Evolutionary conservation across 2,113 vertebrate genomes (phyloP).

Genomic region (Craseonycteris thonglongyai): DNA sequence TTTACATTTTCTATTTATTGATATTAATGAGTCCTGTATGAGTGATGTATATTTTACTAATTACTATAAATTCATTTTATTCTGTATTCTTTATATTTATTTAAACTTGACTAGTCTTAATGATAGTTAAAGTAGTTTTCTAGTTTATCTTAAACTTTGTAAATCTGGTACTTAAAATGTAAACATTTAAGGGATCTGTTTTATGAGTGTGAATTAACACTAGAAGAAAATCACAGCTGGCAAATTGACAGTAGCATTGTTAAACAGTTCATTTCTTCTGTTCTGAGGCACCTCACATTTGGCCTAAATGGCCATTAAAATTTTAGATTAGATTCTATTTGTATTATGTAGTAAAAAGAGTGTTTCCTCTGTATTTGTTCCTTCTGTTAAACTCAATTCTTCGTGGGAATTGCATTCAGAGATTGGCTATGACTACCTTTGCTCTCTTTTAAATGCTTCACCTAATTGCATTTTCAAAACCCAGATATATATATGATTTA

Average conservation of each 20-base stretch:
- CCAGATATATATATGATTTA: constrained; percentile 3
- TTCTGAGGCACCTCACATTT: constrained; percentile 69
- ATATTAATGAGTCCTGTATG: not conserved
- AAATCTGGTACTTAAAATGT: constrained; percentile 60
- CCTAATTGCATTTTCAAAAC: constrained; percentile 33
- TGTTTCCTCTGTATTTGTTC: constrained; percentile 49
- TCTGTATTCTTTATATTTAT: not conserved
- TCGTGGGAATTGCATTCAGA: constrained; percentile 42
- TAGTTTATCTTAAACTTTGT: constrained; percentile 54
- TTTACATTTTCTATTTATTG: not conserved
- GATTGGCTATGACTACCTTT: constrained; percentile 38
- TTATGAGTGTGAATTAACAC: constrained; percentile 66
- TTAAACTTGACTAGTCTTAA: constrained; percentile 13
- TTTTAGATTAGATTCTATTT: constrained; percentile 64
- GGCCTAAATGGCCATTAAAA: constrained; percentile 63
- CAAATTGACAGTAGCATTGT: constrained; percentile 58
- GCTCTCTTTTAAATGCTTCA: constrained; percentile 29
- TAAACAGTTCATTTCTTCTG: constrained; percentile 67
- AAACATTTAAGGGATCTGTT: constrained; percentile 47
- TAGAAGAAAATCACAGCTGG: constrained; percentile 60
- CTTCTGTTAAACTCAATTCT: constrained; percentile 62
- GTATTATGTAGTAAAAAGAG: constrained; percentile 60
- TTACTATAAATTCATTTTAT: constrained; percentile 9
- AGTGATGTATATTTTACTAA: constrained; percentile 5
- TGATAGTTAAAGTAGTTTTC: constrained; percentile 17